phyloP scores from a whole-genome alignment of 2,113 vertebrate genomes.

The Cynocephalus volans region DNA sequence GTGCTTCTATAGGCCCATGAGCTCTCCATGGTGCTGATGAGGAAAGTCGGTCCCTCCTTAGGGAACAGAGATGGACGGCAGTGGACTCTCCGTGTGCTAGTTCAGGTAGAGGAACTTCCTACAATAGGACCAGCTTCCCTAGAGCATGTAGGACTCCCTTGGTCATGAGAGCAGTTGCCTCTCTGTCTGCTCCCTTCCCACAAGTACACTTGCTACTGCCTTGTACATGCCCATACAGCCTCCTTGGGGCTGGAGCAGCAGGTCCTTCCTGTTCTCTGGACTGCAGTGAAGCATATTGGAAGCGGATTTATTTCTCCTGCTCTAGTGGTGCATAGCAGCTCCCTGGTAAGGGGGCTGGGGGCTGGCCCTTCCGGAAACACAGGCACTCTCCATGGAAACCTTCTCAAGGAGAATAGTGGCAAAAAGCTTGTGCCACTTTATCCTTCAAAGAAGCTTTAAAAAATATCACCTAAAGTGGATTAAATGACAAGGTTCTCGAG shows the following conservation, averaged over 20 bases:
- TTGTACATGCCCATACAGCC: neutral
- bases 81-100: constrained; percentile 32
- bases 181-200: neutral
- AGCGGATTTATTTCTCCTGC: constrained; percentile 78
- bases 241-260: neutral
- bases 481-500: neutral
- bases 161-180: constrained; percentile 23
- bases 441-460: constrained; percentile 2
- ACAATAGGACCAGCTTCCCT: neutral
- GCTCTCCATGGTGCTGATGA: constrained; percentile 14
- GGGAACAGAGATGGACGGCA: constrained; percentile 35
- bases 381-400: constrained; percentile 52
- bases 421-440: neutral
- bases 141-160: neutral
- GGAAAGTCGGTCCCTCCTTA: neutral
- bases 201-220: constrained; percentile 1
- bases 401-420: constrained; percentile 52
- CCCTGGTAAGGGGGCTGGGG: neutral
- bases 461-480: constrained; percentile 21
- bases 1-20: neutral
- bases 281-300: constrained; percentile 67
- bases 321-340: constrained; percentile 56
- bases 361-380: constrained; percentile 44
- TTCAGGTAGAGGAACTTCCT: neutral
- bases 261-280: constrained; percentile 56